Percentiles rank a stretch among this genome's conserved stretches.
These are phyloP conservation scores for Oryzias celebensis DNA, from an alignment of 2,113 vertebrate species.

Conservation along the genomic window DNA sequence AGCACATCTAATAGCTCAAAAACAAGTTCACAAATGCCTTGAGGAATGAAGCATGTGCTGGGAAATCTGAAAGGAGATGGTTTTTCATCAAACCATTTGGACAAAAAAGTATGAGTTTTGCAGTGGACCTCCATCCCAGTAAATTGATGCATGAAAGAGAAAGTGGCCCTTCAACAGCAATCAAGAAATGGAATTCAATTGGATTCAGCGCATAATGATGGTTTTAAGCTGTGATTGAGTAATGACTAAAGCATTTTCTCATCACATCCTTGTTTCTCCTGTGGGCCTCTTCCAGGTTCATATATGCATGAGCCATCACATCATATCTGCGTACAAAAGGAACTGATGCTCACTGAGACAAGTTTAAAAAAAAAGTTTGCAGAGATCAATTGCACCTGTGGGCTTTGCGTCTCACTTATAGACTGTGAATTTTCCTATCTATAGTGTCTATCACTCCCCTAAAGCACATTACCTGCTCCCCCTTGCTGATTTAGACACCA, in stretches of 20 bases:
- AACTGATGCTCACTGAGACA: slow-evolving; percentile 3
- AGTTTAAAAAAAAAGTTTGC: slow-evolving; percentile 49
- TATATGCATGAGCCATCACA: slow-evolving; percentile 11
- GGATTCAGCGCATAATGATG: slow-evolving; percentile 5
- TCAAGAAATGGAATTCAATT: slow-evolving; percentile 8
- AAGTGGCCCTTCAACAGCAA: neutral
- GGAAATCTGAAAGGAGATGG: too few relatives aligned
- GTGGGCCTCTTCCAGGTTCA: slow-evolving; percentile 16
- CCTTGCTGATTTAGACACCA: slow-evolving; percentile 31
- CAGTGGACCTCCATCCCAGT: neutral
- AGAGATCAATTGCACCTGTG: slow-evolving; percentile 39
- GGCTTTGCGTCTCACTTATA: slow-evolving; percentile 40
- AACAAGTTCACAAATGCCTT: neutral
- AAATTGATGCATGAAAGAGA: neutral
- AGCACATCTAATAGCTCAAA: too few relatives aligned
- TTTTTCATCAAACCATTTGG: neutral
- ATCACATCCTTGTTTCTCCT: neutral
- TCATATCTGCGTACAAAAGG: neutral
- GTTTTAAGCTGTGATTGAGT: slow-evolving; percentile 21
- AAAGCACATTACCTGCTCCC: slow-evolving; percentile 16
- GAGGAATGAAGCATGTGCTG: neutral
- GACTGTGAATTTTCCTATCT: slow-evolving; percentile 36
- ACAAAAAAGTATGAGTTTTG: neutral
- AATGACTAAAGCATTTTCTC: slow-evolving; percentile 3
- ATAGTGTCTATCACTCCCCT: slow-evolving; percentile 37